phyloP scores from a whole-genome alignment of 2,113 vertebrate species.

The Setophaga coronata region DNA sequence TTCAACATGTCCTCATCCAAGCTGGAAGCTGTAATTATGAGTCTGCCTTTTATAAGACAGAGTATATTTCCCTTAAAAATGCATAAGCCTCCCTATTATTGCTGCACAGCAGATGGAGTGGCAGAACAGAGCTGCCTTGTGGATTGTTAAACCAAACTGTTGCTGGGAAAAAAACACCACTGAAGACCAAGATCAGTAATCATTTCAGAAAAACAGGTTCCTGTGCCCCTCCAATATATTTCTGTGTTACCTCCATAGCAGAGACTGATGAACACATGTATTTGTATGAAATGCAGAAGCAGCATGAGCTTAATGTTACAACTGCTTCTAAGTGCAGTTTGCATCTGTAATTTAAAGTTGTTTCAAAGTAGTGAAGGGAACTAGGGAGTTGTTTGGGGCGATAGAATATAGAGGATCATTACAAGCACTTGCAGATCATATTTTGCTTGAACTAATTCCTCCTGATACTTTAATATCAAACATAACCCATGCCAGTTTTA shows the following conservation, averaged over 20 bases:
- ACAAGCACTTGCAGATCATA: not conserved
- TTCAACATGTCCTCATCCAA: not conserved
- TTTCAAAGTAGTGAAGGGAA: constrained; percentile 32
- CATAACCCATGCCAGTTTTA: not conserved
- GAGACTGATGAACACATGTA: not conserved
- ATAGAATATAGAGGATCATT: constrained; percentile 22
- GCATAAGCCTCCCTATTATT: constrained; percentile 3
- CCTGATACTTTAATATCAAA: constrained; percentile 25
- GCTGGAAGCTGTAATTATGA: not conserved
- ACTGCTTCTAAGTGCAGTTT: constrained; percentile 2
- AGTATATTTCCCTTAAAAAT: constrained; percentile 21
- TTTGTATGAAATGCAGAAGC: not conserved
- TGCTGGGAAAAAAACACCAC: not conserved
- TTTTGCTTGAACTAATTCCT: constrained; percentile 46
- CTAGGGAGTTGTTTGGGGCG: constrained; percentile 32
- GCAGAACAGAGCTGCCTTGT: constrained; percentile 26
- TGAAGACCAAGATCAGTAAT: not conserved
- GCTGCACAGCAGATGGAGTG: constrained; percentile 17
- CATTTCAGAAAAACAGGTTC: not conserved
- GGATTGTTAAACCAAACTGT: constrained; percentile 29
- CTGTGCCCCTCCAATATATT: not conserved
- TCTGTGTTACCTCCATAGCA: not conserved
- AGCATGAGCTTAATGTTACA: constrained; percentile 18
- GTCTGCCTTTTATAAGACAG: not conserved
- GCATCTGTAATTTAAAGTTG: constrained; percentile 47